Conservation (phyloP, 2,113 vertebrate genomes). For the Bombycilla garrulus region DNA sequence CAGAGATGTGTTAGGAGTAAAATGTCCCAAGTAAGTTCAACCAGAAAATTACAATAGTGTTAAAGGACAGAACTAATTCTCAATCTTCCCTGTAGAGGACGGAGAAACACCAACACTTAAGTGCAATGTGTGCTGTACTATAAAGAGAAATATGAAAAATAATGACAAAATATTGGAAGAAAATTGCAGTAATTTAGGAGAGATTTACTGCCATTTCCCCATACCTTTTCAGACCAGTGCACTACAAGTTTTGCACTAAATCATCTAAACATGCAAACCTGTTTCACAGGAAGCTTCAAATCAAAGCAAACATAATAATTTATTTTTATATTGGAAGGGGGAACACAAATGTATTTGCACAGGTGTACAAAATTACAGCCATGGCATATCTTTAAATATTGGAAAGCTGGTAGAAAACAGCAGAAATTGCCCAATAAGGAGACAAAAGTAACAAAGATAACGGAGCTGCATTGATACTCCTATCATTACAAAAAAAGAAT, state of each 20-base stretch:
- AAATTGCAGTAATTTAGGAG: not conserved
- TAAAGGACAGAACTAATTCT: not conserved
- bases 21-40: not conserved
- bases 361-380: conserved; percentile 2
- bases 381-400: not conserved
- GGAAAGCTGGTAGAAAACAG: not conserved
- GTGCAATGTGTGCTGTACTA: not conserved
- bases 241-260: not conserved
- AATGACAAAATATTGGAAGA: not conserved
- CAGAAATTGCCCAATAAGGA: not conserved
- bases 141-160: not conserved
- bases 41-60: not conserved
- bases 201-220: not conserved
- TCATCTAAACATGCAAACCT: not conserved
- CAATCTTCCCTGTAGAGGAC: not conserved
- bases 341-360: not conserved
- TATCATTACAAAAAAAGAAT: not conserved
- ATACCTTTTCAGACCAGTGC: not conserved
- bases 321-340: not conserved
- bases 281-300: conserved; percentile 19
- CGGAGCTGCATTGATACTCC: not conserved
- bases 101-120: not conserved
- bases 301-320: conserved; percentile 3
- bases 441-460: not conserved
- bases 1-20: not conserved